Evolutionary conservation across 2,797 vertebrate species (phyloP), one percentile per base, ranked within the genome.

Genomic region (Macroramphosus scolopax): DNA sequence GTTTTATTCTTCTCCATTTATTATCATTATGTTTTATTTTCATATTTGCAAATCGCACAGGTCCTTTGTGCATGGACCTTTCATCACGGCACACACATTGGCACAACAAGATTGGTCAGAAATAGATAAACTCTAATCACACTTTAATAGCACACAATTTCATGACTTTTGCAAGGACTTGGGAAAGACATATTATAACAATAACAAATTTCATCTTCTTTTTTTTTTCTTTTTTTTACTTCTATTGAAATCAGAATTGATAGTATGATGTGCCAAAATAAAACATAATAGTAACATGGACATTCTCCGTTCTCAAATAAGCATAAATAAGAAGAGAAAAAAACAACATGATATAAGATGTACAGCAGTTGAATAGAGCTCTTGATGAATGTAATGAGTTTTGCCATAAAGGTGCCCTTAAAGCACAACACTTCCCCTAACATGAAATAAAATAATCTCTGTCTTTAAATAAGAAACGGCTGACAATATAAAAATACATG

Each of bases 401-500:
- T 80, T 64, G 70, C 75, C 74, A 68, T 74, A 59, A 81, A 75
- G 41, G 65, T 81, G 75, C 76, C 63, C 63, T 57, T 46, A 68
- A 81, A 79, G 71, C 76, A 76, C 67, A 70, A 74, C 54, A 72
- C 74, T 69, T 85, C 50, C 69, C 62, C 72, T 60, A 68, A 75
- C 68, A 81, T 82, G 81, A 89, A 86, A 86, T 86, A 87, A 89
- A 89, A 88, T 84, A 84, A 83, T 79, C 84, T 81, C 76, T 83
- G 78, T 89, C 68, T 83, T 87, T 87, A 90, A 89, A 89, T 84
- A 83, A 82, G 75, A 86, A 89, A 87, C 87, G 83, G 87, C 84
- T 87, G 77, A 86, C 82, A 89, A 90, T 91, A 91, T 89, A 91
- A 92, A 91, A 91, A 91, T 91, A 91, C 88, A 92, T 89, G 89